These are phyloP conservation scores for Dorcus hopei DNA, from an alignment of 2,888 invertebrate species.

Conservation along the genomic window DNA sequence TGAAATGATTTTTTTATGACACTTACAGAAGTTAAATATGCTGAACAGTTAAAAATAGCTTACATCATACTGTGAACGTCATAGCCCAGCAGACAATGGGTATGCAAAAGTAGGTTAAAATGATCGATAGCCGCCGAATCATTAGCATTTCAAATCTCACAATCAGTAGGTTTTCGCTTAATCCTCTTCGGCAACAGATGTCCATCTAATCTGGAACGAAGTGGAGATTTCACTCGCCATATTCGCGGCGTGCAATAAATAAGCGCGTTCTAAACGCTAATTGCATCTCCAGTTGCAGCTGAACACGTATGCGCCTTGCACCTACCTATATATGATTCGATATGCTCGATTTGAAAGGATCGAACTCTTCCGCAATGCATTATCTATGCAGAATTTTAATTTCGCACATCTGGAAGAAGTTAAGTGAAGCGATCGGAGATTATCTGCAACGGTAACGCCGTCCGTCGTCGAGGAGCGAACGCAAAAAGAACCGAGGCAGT, in stretches of 20 bases:
- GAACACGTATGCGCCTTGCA: not conserved
- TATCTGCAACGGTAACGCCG: not conserved
- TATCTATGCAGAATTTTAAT: not conserved
- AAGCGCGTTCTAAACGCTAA: constrained; percentile 10
- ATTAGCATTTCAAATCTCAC: too few relatives aligned
- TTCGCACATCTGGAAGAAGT: not conserved
- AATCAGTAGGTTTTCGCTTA: too few relatives aligned
- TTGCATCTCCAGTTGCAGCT: constrained; percentile 6
- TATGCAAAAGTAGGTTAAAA: too few relatives aligned
- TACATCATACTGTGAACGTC: too few relatives aligned
- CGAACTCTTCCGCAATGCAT: not conserved
- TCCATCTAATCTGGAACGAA: constrained; percentile 12
- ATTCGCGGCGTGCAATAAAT: constrained; percentile 12
- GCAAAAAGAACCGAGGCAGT: not conserved
- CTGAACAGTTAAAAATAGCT: too few relatives aligned
- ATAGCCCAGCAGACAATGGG: too few relatives aligned
- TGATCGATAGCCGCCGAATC: too few relatives aligned
- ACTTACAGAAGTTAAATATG: too few relatives aligned
- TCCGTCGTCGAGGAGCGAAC: not conserved
- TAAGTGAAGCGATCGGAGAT: not conserved
- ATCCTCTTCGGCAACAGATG: too few relatives aligned
- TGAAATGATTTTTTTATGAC: too few relatives aligned
- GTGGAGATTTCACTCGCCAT: constrained; percentile 15
- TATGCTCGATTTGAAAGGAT: not conserved
- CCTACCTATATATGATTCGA: not conserved